Evolutionary conservation across 2,797 vertebrate genomes (phyloP).

Genomic region (Ispidina picta): DNA sequence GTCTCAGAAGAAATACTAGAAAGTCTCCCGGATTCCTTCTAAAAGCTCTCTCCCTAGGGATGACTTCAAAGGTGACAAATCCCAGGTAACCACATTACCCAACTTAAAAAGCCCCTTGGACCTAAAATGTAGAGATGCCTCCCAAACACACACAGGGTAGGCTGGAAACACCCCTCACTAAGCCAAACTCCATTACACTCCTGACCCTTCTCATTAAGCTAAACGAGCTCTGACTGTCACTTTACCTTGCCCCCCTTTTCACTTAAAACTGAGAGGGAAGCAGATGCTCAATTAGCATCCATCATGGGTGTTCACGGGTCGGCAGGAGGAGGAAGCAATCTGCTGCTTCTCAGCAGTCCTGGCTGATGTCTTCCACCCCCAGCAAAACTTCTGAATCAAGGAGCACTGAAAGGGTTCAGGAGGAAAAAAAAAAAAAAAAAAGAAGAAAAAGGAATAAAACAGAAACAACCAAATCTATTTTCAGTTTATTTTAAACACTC

Average conservation of each 20-base stretch:
- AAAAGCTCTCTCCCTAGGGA: not conserved
- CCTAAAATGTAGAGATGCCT: not conserved
- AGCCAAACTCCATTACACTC: constrained; percentile 28
- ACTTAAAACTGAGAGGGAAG: constrained; percentile 41
- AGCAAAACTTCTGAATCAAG: not conserved
- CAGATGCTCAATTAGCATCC: constrained; percentile 61
- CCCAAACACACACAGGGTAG: not conserved
- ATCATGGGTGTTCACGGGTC: constrained; percentile 28
- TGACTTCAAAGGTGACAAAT: not conserved
- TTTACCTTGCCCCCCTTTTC: constrained; percentile 51
- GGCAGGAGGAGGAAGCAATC: constrained; percentile 14
- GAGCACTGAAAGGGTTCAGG: not conserved
- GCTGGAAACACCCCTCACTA: not conserved
- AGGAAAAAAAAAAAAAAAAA: not conserved
- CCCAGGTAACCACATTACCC: not conserved
- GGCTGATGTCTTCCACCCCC: not conserved
- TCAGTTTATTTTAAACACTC: not conserved
- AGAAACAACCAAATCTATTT: not conserved
- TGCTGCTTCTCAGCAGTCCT: not conserved
- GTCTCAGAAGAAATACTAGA: not conserved
- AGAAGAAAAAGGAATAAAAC: not conserved
- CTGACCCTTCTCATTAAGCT: constrained; percentile 35
- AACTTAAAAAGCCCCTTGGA: not conserved
- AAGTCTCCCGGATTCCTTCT: not conserved
- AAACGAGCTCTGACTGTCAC: constrained; percentile 55